Percentiles rank a stretch among this genome's conserved stretches.
These are phyloP conservation scores for Rhopalosiphum maidis DNA, from an alignment of 1,140 invertebrate genomes.

Conservation along the genomic window DNA sequence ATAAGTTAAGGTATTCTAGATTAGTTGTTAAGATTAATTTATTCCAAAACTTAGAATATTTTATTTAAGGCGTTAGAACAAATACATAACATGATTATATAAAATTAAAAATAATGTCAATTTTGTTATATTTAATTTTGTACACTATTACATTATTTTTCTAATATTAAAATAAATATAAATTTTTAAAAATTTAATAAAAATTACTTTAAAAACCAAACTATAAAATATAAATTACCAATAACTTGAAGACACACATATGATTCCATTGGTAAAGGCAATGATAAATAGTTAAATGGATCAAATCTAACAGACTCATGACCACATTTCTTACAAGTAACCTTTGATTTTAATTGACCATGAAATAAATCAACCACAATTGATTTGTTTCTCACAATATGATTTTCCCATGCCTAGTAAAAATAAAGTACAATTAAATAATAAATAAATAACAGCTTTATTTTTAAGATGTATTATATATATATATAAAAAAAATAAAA, in stretches of 20 bases:
- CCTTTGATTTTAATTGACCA: conserved; percentile 86
- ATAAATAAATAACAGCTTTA: conserved; percentile 21
- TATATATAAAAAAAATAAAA: background rate
- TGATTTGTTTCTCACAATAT: conserved; percentile 78
- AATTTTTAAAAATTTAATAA: background rate
- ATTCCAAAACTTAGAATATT: background rate
- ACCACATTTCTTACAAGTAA: conserved; percentile 79
- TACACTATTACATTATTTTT: no score
- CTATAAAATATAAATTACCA: conserved; percentile 65
- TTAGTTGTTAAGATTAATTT: background rate
- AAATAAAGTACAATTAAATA: conserved; percentile 58
- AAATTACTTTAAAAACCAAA: background rate
- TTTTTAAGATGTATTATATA: background rate
- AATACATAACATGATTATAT: no score
- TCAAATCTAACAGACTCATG: conserved; percentile 86
- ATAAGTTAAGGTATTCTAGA: background rate
- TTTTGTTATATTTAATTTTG: no score
- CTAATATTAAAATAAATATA: background rate
- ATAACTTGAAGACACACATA: conserved; percentile 76
- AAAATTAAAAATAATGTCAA: no score
- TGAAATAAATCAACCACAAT: conserved; percentile 90
- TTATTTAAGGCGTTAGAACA: background rate
- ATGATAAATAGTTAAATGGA: conserved; percentile 85
- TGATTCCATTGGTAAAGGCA: conserved; percentile 83
- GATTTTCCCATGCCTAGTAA: conserved; percentile 77